These are phyloP conservation scores for Canis aureus DNA, from an alignment of 2,113 vertebrate genomes.

Conservation along the genomic window DNA sequence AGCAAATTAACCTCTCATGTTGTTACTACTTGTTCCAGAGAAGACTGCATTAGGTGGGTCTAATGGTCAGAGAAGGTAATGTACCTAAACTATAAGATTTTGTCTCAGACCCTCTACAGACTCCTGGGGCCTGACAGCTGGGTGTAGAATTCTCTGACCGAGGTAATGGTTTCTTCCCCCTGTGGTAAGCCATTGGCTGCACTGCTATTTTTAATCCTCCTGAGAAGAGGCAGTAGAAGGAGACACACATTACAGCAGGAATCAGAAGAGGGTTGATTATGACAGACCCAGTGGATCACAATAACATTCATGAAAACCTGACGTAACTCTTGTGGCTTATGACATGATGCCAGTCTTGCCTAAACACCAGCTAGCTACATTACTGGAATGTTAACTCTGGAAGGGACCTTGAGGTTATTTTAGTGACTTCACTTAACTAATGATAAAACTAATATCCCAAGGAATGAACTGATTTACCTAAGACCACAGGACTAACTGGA, in stretches of 20 bases:
- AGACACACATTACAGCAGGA: not conserved
- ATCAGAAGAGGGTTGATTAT: not conserved
- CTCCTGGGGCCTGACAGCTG: not conserved
- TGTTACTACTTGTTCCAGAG: not conserved
- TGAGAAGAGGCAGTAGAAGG: not conserved
- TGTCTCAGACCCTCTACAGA: not conserved
- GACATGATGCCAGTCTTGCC: not conserved
- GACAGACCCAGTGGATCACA: not conserved
- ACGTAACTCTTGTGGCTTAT: not conserved
- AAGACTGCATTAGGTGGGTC: not conserved
- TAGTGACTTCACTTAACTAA: not conserved
- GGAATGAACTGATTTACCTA: not conserved
- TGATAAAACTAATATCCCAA: conserved; percentile 38
- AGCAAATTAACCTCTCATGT: not conserved
- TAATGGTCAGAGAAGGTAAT: not conserved
- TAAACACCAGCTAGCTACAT: not conserved
- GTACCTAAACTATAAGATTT: not conserved
- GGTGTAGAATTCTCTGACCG: not conserved
- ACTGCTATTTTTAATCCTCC: not conserved
- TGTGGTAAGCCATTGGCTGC: not conserved
- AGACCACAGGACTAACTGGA: conserved; percentile 1
- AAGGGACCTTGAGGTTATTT: not conserved
- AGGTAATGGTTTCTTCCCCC: not conserved
- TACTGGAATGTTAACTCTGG: not conserved
- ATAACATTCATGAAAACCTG: not conserved